Evolutionary conservation across 1,140 invertebrate species (phyloP).

Genomic region (Lepidurus arcticus): DNA sequence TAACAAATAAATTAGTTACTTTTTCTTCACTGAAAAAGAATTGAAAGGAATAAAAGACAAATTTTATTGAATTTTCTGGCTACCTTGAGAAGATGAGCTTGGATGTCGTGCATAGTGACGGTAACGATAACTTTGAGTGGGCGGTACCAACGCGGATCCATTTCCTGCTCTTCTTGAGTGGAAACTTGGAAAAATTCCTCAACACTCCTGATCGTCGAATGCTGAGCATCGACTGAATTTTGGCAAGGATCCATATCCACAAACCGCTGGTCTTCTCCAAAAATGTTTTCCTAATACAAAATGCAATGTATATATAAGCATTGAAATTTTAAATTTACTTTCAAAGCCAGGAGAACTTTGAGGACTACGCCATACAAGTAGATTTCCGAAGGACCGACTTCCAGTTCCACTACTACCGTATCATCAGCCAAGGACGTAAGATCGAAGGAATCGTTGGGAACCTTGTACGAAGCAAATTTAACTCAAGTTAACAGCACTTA

Average conservation of each 20-base stretch:
- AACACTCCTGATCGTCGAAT: neutral
- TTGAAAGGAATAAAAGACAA: slow-evolving; percentile 24
- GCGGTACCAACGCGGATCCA: slow-evolving; percentile 80
- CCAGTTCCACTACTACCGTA: slow-evolving; percentile 80
- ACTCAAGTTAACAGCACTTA: neutral
- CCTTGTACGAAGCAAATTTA: neutral
- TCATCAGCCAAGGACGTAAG: slow-evolving; percentile 74
- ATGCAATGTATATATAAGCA: slow-evolving; percentile 25
- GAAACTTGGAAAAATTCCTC: slow-evolving; percentile 28
- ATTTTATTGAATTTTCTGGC: neutral
- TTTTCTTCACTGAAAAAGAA: slow-evolving; percentile 17
- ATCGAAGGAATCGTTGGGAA: slow-evolving; percentile 62
- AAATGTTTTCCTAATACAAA: slow-evolving; percentile 74
- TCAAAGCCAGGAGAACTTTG: slow-evolving; percentile 78
- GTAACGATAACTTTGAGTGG: slow-evolving; percentile 86
- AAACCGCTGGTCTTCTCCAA: slow-evolving; percentile 89
- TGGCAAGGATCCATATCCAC: slow-evolving; percentile 70
- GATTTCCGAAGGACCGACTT: slow-evolving; percentile 85
- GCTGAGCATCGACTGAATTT: slow-evolving; percentile 22
- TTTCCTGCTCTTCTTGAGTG: slow-evolving; percentile 38
- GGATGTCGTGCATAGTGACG: slow-evolving; percentile 90
- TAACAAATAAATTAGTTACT: slow-evolving; percentile 22
- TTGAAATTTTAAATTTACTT: slow-evolving; percentile 48
- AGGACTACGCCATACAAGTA: slow-evolving; percentile 84
- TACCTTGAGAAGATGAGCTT: slow-evolving; percentile 81